Base-by-base conservation (phyloP, 2,797 vertebrate genomes). In the Pelobates cultripes region DNA sequence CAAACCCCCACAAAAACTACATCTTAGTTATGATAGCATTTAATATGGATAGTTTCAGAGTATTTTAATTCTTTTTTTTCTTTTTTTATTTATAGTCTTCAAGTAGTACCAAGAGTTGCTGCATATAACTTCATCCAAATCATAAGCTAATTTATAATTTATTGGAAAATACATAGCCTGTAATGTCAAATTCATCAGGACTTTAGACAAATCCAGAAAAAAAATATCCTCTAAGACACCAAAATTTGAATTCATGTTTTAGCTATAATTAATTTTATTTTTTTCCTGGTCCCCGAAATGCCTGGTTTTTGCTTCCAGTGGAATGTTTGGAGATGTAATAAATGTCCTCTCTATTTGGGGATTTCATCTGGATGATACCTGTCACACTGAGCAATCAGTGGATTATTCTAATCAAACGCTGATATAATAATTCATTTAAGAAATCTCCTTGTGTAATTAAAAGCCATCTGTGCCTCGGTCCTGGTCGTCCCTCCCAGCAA, bases 351-450 rank as follows among this genome's bases (percentile, higher is more conserved):
- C 14, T 45, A 73, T 68, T 47, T 43, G 10, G 8, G n/a, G 42
- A 66, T 77, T 73, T 60, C 47, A 17, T 12, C 15, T 68, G 51
- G 75, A 68, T 73, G 70, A 73, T 78, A 47, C 42, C 63, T 45
- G 80, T 67, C 75, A 77, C 68, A 68, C 73, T 77, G 68, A 73
- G 80, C 70, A 67, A 82, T 77, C 70, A 53, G 45, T 77, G 47
- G 75, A 77, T 77, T 67, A 60, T 43, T 60, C n/a, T 78, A 73
- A 82, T 78, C 70, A 77, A 68, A 61, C 42, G 43, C 68, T 82
- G 70, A 82, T 76, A 70, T 70, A 51, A 70, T 81, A 81, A 81
- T 81, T 76, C 8, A 70, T 61, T 70, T 66, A 67, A 14, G 44
- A 70, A 70, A 63, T 81, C 55, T 81, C 14, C 40, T 47, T 9